Base-by-base conservation (phyloP, 2,797 vertebrate genomes). In the Buceros bicornis region DNA sequence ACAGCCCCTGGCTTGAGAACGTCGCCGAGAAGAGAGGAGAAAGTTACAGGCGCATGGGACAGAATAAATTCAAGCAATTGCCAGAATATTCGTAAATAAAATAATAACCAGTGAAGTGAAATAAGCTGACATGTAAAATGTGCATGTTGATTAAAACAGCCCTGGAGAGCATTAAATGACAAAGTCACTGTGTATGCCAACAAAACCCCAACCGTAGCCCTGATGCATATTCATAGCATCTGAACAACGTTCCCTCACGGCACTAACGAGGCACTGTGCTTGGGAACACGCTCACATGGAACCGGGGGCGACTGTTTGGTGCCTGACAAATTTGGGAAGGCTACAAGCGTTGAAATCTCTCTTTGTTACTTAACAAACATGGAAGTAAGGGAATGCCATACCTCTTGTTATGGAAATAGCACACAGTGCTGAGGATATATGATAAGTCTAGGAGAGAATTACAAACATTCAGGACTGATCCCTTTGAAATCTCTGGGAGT, bases 351-450 rank as follows among this genome's bases (percentile, higher is more conserved):
- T 97, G 90, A 96, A 95, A 97, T 95, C 92, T 95, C 91, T 95
- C 96, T 95, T 97, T 97, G 96, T 97, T 96, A 64, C 92, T 96
- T 97, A 96, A 97, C 95, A 97, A 96, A 97, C 94, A 96, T 95
- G 94, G 96, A 95, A 97, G 95, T 96, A 89, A 90, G 94, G 86
- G 94, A 97, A 97, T 97, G 93, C 93, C 94, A 70, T 96, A 95
- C 91, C 94, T 94, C 96, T 97, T 96, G 95, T 97, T 96, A 97
- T 97, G 94, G 96, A 95, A 97, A 96, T 97, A 28, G 92, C 90
- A 54, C 85, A 26, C 60, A 85, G 93, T 5, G 37, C 95, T 97
- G 94, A 97, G 96, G 95, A 95, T 95, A 94, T 96, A 97, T 96
- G 96, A 95, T 95, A 97, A 97, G 94, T 96, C 96, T 95, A 95